Evolutionary conservation across 2,888 invertebrate species (phyloP), one percentile per base, ranked within the genome.

Genomic region (Drosophila stalkeri): DNA sequence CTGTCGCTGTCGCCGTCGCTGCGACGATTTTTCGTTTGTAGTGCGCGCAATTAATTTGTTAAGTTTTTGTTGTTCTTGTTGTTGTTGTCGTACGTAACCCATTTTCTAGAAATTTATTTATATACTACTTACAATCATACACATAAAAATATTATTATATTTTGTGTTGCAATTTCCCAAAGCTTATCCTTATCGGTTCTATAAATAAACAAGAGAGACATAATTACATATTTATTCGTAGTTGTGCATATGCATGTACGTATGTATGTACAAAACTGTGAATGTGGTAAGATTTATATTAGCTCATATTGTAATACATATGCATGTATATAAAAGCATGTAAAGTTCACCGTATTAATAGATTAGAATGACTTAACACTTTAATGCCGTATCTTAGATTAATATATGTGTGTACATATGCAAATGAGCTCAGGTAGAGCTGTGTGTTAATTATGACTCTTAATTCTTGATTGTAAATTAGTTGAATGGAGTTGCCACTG

Each of bases 11-110:
- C 39, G 39, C 16, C 7, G 39, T n/a, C 69, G 59, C 37, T 61
- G 62, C 63, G 43, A 51, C 60, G 49, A 35, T 52, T 59, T 64
- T 84, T 82, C 77, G 78, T 78, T 79, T 74, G 75, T 82, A 82
- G 80, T 80, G 77, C 80, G 77, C 68, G 73, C 81, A 82, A 82
- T 82, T 82, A 82, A 82, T 78, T 82, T 82, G 82, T 72, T 78
- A 79, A 83, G 70, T 76, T 82, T 46, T 70, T 68, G 63, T 76
- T 77, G 63, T 55, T 68, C 31, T 69, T 64, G 65, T 62, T n/a
- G 18, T 39, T n/a, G 41, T 41, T n/a, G 41, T 41, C 69, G 77
- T 74, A 75, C 56, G 72, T 77, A 77, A 79, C 77, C 79, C 73
- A 76, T 79, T 80, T 80, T 70, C 66, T 74, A 80, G 64, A 77